Conservation (phyloP, 2,113 vertebrate species). For the Trichechus manatus region DNA sequence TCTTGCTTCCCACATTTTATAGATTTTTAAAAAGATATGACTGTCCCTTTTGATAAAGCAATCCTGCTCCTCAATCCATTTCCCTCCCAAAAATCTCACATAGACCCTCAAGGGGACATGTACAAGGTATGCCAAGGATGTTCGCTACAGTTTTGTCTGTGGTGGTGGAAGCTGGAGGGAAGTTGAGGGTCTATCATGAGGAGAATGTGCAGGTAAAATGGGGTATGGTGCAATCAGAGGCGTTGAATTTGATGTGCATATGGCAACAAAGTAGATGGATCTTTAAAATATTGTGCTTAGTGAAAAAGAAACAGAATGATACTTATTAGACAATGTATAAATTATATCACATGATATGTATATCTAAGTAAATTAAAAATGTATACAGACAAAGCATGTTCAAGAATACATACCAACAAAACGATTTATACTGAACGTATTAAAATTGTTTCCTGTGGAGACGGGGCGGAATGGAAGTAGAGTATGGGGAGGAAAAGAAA, state of each 20-base stretch:
- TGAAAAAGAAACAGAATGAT: constrained; percentile 9
- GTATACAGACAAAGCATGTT: background rate
- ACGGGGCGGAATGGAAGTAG: background rate
- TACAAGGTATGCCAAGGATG: too few relatives aligned
- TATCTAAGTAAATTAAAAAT: background rate
- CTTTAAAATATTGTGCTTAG: background rate
- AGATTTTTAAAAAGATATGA: background rate
- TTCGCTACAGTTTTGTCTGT: background rate
- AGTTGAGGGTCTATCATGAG: too few relatives aligned
- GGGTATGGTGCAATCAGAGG: background rate
- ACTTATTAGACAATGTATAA: background rate
- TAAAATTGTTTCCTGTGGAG: background rate
- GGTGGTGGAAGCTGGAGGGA: background rate
- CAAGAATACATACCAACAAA: constrained; percentile 10
- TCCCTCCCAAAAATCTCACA: background rate
- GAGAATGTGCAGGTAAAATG: background rate
- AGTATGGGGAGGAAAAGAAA: background rate
- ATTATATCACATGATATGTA: background rate
- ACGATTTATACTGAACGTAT: background rate
- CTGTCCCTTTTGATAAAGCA: background rate
- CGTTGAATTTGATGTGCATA: background rate
- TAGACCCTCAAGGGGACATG: background rate
- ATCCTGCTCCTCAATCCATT: background rate
- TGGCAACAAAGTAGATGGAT: background rate
- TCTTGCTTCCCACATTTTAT: background rate